Conservation (phyloP, 1,140 invertebrate species). For the Drosophila rufa region DNA sequence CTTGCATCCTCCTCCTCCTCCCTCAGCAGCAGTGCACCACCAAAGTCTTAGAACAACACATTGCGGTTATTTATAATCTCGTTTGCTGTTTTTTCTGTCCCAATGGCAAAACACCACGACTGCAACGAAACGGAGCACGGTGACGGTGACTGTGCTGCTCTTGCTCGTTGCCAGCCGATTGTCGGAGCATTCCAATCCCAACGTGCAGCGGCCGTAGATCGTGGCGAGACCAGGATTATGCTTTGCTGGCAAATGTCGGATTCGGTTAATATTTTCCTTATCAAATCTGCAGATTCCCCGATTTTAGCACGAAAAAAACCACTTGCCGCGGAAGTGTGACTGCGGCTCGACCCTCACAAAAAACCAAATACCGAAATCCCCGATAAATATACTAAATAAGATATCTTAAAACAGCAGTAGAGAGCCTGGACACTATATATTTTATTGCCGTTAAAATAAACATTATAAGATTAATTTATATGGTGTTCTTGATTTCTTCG, state of each 20-base stretch:
- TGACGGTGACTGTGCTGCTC: constrained; percentile 17
- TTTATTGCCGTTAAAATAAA: too few relatives aligned
- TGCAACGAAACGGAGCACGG: constrained; percentile 47
- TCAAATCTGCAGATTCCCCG: constrained; percentile 21
- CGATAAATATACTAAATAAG: not conserved
- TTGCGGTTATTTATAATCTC: constrained; percentile 70
- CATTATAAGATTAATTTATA: not conserved
- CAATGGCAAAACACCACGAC: constrained; percentile 80
- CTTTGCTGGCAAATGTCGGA: constrained; percentile 22
- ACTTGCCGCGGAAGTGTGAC: constrained; percentile 32
- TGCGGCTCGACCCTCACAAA: not conserved
- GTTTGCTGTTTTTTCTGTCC: constrained; percentile 65
- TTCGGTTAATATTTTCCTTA: constrained; percentile 18
- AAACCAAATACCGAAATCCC: not conserved
- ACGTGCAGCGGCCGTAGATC: not conserved
- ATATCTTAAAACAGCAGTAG: too few relatives aligned
- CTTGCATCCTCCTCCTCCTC: constrained; percentile 44
- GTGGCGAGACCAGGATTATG: not conserved
- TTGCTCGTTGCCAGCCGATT: not conserved
- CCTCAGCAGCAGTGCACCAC: constrained; percentile 24
- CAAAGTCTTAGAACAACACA: constrained; percentile 22
- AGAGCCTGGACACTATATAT: not conserved
- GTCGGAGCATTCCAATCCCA: not conserved
- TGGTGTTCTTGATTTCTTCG: not conserved
- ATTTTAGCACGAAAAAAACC: constrained; percentile 41